Conservation (phyloP, 2,113 vertebrate species). For the Glaucidium brasilianum region DNA sequence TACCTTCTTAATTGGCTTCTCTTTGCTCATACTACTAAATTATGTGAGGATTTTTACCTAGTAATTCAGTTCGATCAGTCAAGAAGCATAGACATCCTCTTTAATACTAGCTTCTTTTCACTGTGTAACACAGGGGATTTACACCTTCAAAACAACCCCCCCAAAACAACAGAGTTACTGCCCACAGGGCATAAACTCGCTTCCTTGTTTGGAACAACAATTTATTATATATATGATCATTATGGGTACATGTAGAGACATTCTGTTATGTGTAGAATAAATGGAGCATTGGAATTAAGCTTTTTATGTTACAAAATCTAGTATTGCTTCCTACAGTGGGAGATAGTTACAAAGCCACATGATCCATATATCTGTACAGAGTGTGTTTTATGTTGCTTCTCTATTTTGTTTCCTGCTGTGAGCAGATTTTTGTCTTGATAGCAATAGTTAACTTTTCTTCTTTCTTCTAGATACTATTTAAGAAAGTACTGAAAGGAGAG, state of each 20-base stretch:
- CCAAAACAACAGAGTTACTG: background rate
- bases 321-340: background rate
- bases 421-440: background rate
- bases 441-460: background rate
- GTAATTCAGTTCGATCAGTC: background rate
- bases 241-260: background rate
- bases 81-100: background rate
- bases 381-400: background rate
- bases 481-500: slow-evolving; percentile 93
- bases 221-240: background rate
- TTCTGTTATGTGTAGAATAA: background rate
- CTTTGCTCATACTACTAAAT: background rate
- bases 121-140: background rate
- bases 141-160: background rate
- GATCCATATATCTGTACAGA: background rate
- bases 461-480: slow-evolving; percentile 87
- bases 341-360: background rate
- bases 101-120: background rate
- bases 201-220: background rate
- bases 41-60: background rate
- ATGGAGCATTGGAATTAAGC: background rate
- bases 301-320: background rate
- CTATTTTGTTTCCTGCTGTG: background rate
- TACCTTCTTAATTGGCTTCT: background rate
- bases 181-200: background rate